Percentiles rank a stretch among this genome's conserved stretches.
phyloP scores from a whole-genome alignment of 2,888 invertebrate species.

The Acrobasis repandana region DNA sequence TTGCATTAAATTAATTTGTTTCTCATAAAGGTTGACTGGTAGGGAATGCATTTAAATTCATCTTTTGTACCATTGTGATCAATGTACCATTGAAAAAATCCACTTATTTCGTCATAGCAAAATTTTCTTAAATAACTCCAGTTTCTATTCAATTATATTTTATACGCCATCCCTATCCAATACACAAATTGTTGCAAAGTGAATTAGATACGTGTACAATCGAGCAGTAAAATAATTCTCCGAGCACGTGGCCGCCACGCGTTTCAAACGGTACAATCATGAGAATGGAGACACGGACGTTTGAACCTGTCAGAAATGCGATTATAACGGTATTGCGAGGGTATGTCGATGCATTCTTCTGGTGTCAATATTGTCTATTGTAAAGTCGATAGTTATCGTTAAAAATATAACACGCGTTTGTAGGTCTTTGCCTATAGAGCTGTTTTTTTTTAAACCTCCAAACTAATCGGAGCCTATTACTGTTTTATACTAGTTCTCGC shows the following conservation, averaged over 20 bases:
- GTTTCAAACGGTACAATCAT: slow-evolving; percentile 54
- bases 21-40: too few species aligned
- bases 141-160: background rate
- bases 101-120: too few species aligned
- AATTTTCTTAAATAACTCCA: background rate
- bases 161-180: slow-evolving; percentile 8
- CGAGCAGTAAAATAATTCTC: slow-evolving; percentile 50
- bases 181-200: slow-evolving; percentile 40
- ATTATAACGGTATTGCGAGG: background rate
- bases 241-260: slow-evolving; percentile 48
- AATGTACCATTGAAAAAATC: too few species aligned
- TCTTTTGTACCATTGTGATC: too few species aligned
- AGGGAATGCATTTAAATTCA: too few species aligned
- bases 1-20: too few species aligned
- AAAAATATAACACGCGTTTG: too few species aligned
- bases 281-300: slow-evolving; percentile 65
- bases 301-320: slow-evolving; percentile 32
- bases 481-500: too few species aligned
- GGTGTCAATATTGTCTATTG: slow-evolving; percentile 1
- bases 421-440: too few species aligned
- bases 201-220: slow-evolving; percentile 54
- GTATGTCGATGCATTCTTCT: background rate
- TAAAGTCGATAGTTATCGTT: background rate
- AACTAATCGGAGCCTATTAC: too few species aligned
- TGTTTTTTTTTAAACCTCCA: too few species aligned